phyloP scores from a whole-genome alignment of 1,140 invertebrate genomes.

The Ostrea denselamellosa region DNA sequence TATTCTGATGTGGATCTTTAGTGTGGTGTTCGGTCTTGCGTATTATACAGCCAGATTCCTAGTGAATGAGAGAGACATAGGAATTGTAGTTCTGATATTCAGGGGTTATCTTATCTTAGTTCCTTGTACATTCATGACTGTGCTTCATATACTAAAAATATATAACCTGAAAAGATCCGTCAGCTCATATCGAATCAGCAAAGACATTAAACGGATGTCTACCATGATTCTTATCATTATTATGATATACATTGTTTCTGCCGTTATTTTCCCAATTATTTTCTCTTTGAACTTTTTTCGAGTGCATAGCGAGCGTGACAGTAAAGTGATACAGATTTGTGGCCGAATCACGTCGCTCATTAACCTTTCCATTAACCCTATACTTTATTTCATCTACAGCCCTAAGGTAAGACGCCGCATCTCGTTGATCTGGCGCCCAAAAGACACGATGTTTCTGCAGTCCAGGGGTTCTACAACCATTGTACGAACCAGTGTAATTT shows the following conservation, averaged over 20 bases:
- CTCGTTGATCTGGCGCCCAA: background rate
- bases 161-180: background rate
- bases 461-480: too few species aligned
- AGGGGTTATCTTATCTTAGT: background rate
- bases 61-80: background rate
- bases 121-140: background rate
- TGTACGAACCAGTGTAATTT: too few species aligned
- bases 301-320: background rate
- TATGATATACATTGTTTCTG: background rate
- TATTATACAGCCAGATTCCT: background rate
- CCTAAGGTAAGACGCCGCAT: background rate
- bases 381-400: conserved; percentile 22
- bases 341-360: background rate
- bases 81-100: background rate
- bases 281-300: background rate
- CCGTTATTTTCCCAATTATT: background rate
- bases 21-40: background rate
- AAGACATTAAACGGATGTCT: background rate
- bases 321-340: background rate
- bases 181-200: background rate
- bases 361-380: background rate
- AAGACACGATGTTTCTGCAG: too few species aligned
- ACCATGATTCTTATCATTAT: conserved; percentile 1
- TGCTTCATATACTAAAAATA: background rate
- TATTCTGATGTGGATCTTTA: background rate